Evolutionary conservation across 2,113 vertebrate genomes (phyloP), one percentile per base, ranked within the genome.

Genomic region (Tenrec ecaudatus): DNA sequence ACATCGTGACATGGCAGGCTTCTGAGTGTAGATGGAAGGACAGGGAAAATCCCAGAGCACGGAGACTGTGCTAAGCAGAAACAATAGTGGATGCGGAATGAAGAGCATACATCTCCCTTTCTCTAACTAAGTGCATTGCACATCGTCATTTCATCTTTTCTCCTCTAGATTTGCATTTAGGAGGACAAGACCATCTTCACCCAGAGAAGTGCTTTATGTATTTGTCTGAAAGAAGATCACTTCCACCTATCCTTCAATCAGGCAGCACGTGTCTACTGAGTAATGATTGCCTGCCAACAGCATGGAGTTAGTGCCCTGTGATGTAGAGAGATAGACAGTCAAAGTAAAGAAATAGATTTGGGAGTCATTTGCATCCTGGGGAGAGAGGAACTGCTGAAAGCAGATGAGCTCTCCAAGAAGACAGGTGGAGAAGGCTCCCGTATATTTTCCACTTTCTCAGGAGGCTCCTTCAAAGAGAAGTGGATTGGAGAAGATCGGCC

Each of bases 241-340:
- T 91, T 96, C 91, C 22, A 33, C 93, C 79, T 89, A 86, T 95
- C 66, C 90, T 88, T 85, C 95, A 95, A 89, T 96, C 94, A 96
- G 95, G 91, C 89, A 36, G 95, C 82, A 81, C 95, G 94, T 96
- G 86, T 95, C 96, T 95, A 94, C 93, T 73, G 83, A 92, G 90
- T 88, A 93, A 94, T 94, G 96, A 96, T 82, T 96, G 95, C 95
- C 95, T 96, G 85, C 88, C 95, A 94, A 88, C 89, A 94, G 94
- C 95, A 69, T 83, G 76, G 90, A 86, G 92, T 86, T 92, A 94
- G 89, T 90, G 92, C 69, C 60, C 92, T 81, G 93, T 86, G 94
- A 97, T 96, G 86, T 47, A 96, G 75, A 92, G 95, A 95, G 90
- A 95, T 38, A 95, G 96, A 95, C 95, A 95, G 93, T 89, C 83